Base-by-base conservation (phyloP, 2,888 invertebrate species). In the Caenorhabditis macrosperma region DNA sequence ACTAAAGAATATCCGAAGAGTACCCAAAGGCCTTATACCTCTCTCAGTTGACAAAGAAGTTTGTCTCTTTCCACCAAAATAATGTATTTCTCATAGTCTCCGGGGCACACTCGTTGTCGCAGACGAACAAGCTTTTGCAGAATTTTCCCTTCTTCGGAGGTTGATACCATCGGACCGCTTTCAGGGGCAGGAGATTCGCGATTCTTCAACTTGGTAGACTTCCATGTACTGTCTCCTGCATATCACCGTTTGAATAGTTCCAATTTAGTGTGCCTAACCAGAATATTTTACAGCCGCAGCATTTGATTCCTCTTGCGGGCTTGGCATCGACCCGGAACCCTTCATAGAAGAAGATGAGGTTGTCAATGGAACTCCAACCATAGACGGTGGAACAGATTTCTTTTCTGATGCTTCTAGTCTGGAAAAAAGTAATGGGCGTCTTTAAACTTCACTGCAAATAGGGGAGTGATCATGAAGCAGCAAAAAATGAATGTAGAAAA, bases 1-100 rank as follows among this genome's bases (percentile, higher is more conserved):
- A 63, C 1, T 15, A 38, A 2, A 35, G 2, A 15, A 20, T n/a
- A n/a, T n/a, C n/a, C n/a, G 20, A 28, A 20, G 2, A n/a, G n/a
- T n/a, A n/a, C n/a, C n/a, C n/a, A n/a, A n/a, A n/a, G n/a, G n/a
- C n/a, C n/a, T n/a, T n/a, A 20, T 28, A 84, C 83, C 54, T 78
- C 71, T 81, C 86, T 60, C 50, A 86, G 64, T 69, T 87, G 88
- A 60, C 83, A 86, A 28, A 90, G 66, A 24, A 90, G 63, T 48
- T 87, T 87, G 74, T 90, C 90, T 28, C 90, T 75, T 64, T 87
- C 85, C 20, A 87, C 85, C 1, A 90, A 78, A 10, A 90, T 33
- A 22, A 82, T 60, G 59, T 87, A 88, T 59, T 85, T 86, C 12
- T 90, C 86, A 35, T 81, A 81, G 20, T 83, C 84, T 17, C 52